Evolutionary conservation across 2,113 vertebrate species (phyloP).

Genomic region (Opisthocomus hoazin): DNA sequence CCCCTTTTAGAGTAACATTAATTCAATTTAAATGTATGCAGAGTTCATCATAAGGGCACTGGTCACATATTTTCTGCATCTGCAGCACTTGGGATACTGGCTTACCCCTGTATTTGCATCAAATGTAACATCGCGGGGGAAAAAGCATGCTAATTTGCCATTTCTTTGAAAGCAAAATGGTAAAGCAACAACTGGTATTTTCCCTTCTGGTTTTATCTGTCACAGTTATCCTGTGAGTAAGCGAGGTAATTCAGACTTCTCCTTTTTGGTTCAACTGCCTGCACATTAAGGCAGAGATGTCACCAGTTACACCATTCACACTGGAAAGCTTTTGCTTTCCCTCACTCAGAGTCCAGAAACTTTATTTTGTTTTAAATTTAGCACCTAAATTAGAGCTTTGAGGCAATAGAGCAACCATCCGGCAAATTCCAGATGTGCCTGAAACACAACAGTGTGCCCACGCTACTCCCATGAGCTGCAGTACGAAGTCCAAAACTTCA

Average conservation of each 20-base stretch:
- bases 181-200: not conserved
- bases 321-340: not conserved
- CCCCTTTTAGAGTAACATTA: not conserved
- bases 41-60: not conserved
- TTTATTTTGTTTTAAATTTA: not conserved
- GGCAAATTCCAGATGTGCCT: not conserved
- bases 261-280: not conserved
- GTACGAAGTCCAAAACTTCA: not conserved
- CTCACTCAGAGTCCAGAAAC: not conserved
- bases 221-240: not conserved
- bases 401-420: not conserved
- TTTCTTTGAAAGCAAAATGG: not conserved
- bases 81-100: not conserved
- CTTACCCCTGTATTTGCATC: not conserved
- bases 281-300: not conserved
- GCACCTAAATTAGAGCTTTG: not conserved
- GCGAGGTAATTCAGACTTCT: not conserved
- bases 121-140: fast-evolving
- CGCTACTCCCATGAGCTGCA: not conserved
- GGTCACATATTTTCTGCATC: not conserved
- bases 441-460: not conserved
- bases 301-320: not conserved
- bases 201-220: not conserved
- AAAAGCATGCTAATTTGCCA: not conserved
- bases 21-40: not conserved